These are phyloP conservation scores for Pseudocheirus occidentalis DNA, from an alignment of 2,797 vertebrate species.

Conservation along the genomic window DNA sequence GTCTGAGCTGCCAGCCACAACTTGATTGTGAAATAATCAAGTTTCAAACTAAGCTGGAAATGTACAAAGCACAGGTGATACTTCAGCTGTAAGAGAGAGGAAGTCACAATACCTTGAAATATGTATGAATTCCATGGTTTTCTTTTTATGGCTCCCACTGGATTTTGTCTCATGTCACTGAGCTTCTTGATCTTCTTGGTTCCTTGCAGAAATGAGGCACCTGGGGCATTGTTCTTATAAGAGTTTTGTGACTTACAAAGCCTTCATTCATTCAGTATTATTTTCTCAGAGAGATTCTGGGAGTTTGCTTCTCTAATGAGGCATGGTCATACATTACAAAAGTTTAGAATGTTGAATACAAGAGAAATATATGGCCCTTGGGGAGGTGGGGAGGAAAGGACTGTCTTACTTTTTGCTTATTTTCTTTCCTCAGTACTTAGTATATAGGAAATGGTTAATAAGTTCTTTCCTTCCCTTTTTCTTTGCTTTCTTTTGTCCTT, in stretches of 20 bases:
- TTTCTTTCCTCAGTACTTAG: background rate
- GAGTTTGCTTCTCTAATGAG: constrained; percentile 18
- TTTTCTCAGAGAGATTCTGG: constrained; percentile 8
- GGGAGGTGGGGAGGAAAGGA: background rate
- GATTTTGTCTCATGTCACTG: constrained; percentile 14
- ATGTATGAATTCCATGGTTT: background rate
- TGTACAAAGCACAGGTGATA: constrained; percentile 14
- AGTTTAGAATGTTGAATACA: constrained; percentile 7
- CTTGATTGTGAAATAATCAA: constrained; percentile 41
- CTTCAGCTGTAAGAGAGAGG: background rate
- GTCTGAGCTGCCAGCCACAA: constrained; percentile 4
- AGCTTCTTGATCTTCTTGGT: constrained; percentile 7
- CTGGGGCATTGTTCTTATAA: constrained; percentile 5
- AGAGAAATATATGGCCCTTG: background rate
- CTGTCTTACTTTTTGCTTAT: background rate
- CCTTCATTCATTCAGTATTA: background rate
- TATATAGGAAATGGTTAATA: background rate
- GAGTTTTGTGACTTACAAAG: background rate
- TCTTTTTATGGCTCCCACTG: constrained; percentile 8
- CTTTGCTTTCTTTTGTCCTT: too few species aligned
- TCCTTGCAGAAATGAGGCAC: constrained; percentile 6
- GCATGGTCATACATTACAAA: background rate
- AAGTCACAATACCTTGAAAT: constrained; percentile 28
- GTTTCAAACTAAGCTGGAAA: constrained; percentile 52
- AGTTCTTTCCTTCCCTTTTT: background rate